Evolutionary conservation across 2,888 invertebrate species (phyloP).

Genomic region (Drepanosiphum platanoidis): DNA sequence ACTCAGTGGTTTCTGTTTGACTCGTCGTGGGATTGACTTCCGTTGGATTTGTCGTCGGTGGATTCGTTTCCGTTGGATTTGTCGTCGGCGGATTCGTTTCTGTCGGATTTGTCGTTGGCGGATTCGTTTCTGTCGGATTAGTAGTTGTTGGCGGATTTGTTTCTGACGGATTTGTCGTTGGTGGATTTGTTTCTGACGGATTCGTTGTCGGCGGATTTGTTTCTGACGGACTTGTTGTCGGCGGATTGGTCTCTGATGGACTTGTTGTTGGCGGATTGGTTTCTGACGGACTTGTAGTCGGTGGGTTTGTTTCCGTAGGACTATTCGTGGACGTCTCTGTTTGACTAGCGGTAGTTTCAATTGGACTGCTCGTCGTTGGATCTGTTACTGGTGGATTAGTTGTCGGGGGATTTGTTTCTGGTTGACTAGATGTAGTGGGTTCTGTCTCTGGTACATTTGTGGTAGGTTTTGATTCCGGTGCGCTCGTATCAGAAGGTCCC

Average conservation of each 20-base stretch:
- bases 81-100: slow-evolving; percentile 56
- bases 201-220: slow-evolving; percentile 61
- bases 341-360: slow-evolving; percentile 47
- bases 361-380: too few relatives aligned
- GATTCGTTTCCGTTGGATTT: slow-evolving; percentile 40
- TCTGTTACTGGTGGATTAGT: slow-evolving; percentile 64
- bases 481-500: slow-evolving; percentile 62
- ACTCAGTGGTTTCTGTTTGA: slow-evolving; percentile 63
- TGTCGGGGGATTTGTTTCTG: slow-evolving; percentile 63
- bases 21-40: slow-evolving; percentile 62
- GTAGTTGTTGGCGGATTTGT: slow-evolving; percentile 63
- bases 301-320: not conserved
- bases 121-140: slow-evolving; percentile 51
- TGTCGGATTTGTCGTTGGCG: slow-evolving; percentile 48
- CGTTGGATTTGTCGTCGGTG: slow-evolving; percentile 59
- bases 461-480: slow-evolving; percentile 64
- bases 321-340: slow-evolving; percentile 52
- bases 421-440: slow-evolving; percentile 63
- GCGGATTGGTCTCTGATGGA: slow-evolving; percentile 49
- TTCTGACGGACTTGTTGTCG: slow-evolving; percentile 54
- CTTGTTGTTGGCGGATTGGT: slow-evolving; percentile 39
- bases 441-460: slow-evolving; percentile 65
- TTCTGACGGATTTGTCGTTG: slow-evolving; percentile 62
- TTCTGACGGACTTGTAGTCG: slow-evolving; percentile 58
- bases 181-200: slow-evolving; percentile 53